A percentile compares a stretch with the other conserved stretches of the same genome.
Conservation (phyloP, 2,888 invertebrate genomes). For the Neoascia interrupta region DNA sequence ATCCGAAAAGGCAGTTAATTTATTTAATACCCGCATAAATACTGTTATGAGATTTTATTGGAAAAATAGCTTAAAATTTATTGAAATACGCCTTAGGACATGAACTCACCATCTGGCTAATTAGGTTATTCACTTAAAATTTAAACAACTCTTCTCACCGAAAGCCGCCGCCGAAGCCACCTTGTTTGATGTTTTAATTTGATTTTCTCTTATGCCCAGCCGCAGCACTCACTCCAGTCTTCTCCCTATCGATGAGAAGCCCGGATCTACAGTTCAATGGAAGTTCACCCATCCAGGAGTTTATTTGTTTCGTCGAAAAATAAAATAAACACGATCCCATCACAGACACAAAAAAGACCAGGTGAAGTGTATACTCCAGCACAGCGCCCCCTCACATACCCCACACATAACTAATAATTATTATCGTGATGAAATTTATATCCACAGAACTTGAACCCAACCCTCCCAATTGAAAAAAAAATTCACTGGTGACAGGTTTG, state of each 20-base stretch:
- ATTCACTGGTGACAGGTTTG: constrained; percentile 49
- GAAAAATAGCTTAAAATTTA: too few species aligned
- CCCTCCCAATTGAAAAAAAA: too few species aligned
- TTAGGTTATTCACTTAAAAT: not conserved
- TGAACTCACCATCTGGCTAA: too few species aligned
- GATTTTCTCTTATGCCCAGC: constrained; percentile 53
- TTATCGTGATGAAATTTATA: constrained; percentile 66
- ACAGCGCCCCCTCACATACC: not conserved
- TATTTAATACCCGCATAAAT: too few species aligned
- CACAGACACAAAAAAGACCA: constrained; percentile 29
- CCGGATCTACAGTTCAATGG: constrained; percentile 55
- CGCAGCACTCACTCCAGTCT: constrained; percentile 25
- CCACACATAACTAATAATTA: constrained; percentile 61
- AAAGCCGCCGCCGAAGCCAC: too few species aligned
- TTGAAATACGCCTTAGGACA: too few species aligned
- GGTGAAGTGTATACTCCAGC: constrained; percentile 9
- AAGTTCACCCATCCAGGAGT: constrained; percentile 62
- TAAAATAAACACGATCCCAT: constrained; percentile 24
- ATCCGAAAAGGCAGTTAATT: too few species aligned
- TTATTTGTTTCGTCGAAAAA: constrained; percentile 31
- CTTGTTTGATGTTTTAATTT: constrained; percentile 51
- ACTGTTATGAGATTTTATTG: too few species aligned
- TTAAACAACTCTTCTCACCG: not conserved
- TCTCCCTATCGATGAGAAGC: not conserved
- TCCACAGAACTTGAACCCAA: too few species aligned